Base-by-base conservation (phyloP, 1,140 invertebrate species). In the Nylanderia fulva region DNA sequence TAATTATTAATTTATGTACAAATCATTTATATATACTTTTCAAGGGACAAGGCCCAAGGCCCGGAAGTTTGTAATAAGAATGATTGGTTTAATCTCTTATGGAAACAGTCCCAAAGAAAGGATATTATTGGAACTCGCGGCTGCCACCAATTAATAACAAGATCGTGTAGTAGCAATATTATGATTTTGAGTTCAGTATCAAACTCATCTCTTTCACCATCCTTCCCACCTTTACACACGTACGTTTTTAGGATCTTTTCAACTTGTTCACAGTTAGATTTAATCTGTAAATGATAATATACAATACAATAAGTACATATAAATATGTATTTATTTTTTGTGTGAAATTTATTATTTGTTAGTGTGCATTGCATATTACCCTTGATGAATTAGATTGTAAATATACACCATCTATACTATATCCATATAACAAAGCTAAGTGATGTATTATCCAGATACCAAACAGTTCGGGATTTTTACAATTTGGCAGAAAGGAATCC, bases 51-150 rank as follows among this genome's bases (percentile, higher is more conserved):
- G 11, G 87, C 90, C 93, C 94, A 95, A 29, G 94, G 92, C 2
- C 93, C 93, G 63, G 91, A 91, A 7, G 90, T 91, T 71, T 94
- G 92, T 18, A 94, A 54, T n/a, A 95, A 80, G 84, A 95, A 95
- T 13, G 92, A 92, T 83, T 93, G 89, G 75, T 95, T 93, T 13
- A 95, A 91, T 91, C 93, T 91, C 75, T 94, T 93, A 64, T 95
- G 94, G 87, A 95, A 95, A 87, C 94, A 95, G 42, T 95, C 95
- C 93, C 95, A 94, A 5, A 95, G 87, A 33, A 92, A 85, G 29
- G 94, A 92, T 71, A 95, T 88, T 39, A 94, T 88, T 83, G 92
- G 91, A 1, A 93, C 91, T 48, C 92, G 90, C 1, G 94, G 89
- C n/a, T 94, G 90, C 94, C 94, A 95, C 91, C 93, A 94, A 52